Evolutionary conservation across 2,888 invertebrate genomes (phyloP).

Genomic region (Erpobdella octoculata): DNA sequence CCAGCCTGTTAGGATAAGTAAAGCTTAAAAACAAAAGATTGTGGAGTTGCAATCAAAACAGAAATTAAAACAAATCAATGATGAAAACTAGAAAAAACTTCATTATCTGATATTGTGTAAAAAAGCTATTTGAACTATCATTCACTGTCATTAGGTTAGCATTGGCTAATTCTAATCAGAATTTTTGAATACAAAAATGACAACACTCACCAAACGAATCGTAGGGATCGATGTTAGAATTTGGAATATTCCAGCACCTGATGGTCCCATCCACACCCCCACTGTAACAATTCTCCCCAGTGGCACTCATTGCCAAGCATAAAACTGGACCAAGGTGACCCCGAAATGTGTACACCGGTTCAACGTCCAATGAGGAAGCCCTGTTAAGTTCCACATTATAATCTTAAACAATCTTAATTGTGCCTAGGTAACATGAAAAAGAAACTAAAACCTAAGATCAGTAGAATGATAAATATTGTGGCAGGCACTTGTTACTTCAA

Average conservation of each 20-base stretch:
- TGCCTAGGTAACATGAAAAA: too few species aligned
- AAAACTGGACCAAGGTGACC: slow-evolving; percentile 84
- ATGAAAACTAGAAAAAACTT: neutral
- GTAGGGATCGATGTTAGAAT: slow-evolving; percentile 87
- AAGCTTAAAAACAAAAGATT: too few species aligned
- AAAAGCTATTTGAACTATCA: neutral
- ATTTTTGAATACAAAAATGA: too few species aligned
- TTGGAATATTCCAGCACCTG: slow-evolving; percentile 90
- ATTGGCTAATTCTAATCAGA: too few species aligned
- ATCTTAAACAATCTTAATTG: neutral
- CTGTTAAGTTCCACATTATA: slow-evolving; percentile 45
- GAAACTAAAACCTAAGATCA: too few species aligned
- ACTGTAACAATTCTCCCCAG: slow-evolving; percentile 84
- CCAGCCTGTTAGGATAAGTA: too few species aligned
- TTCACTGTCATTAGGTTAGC: too few species aligned
- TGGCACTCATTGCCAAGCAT: slow-evolving; percentile 83
- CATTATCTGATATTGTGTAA: neutral
- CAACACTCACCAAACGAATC: slow-evolving; percentile 73
- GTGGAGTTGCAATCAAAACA: neutral
- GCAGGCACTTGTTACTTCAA: too few species aligned
- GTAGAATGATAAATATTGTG: too few species aligned
- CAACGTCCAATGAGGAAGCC: slow-evolving; percentile 76
- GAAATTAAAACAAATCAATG: neutral
- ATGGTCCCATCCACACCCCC: slow-evolving; percentile 88
- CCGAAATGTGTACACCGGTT: slow-evolving; percentile 96